Percentiles rank a stretch among this genome's conserved stretches.
Conservation (phyloP, 2,888 invertebrate species). For the Mythimna vitellina region DNA sequence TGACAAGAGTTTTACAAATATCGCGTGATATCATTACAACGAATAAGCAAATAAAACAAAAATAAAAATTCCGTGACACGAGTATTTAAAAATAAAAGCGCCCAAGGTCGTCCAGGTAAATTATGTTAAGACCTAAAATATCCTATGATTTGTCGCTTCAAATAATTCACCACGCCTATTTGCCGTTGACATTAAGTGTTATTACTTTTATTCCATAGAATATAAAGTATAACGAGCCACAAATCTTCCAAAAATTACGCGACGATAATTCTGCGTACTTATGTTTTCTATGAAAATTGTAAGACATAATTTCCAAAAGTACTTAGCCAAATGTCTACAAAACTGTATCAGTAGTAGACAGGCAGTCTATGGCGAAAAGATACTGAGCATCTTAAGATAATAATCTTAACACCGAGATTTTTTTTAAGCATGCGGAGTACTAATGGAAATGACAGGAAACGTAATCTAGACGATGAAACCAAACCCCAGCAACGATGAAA, state of each 20-base stretch:
- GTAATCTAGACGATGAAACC: conserved; percentile 39
- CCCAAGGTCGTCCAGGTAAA: conserved; percentile 61
- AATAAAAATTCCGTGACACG: conserved; percentile 58
- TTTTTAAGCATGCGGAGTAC: not conserved
- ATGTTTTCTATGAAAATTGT: not conserved
- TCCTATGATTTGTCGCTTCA: conserved; percentile 37
- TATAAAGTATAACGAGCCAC: not conserved
- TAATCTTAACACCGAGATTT: not conserved
- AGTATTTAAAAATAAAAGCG: conserved; percentile 59
- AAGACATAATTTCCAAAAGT: not conserved
- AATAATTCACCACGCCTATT: conserved; percentile 29
- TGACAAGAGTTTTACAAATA: conserved; percentile 9
- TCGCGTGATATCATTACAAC: conserved; percentile 64
- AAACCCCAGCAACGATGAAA: conserved; percentile 50
- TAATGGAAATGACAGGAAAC: conserved; percentile 25
- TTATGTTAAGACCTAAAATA: conserved; percentile 59
- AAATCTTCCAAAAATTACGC: not conserved
- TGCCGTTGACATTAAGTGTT: conserved; percentile 22
- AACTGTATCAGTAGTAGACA: not conserved
- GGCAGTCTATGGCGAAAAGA: not conserved
- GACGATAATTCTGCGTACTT: not conserved
- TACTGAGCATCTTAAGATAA: not conserved
- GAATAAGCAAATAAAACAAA: conserved; percentile 55
- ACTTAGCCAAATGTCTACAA: not conserved
- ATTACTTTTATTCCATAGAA: conserved; percentile 15